These are phyloP conservation scores for Drosophila micromelanica DNA, from an alignment of 1,140 invertebrate species.

Conservation along the genomic window DNA sequence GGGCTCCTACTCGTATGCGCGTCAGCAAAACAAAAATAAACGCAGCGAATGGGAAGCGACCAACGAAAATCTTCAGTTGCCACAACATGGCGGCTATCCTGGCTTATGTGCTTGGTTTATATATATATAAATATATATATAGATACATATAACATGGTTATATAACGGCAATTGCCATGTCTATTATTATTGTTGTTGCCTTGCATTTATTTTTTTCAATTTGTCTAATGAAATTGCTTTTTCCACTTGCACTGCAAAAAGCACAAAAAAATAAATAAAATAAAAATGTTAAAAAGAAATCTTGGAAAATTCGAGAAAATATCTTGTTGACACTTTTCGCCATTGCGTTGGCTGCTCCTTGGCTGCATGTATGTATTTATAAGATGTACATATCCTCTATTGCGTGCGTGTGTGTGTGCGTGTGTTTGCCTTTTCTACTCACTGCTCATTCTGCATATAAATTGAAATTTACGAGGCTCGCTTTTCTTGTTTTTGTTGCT, in stretches of 20 bases:
- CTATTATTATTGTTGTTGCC: slow-evolving; percentile 38
- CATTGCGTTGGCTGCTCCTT: slow-evolving; percentile 28
- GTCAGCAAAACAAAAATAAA: slow-evolving; percentile 58
- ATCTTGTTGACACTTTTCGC: slow-evolving; percentile 79
- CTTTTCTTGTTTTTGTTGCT: slow-evolving; percentile 20
- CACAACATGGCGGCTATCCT: slow-evolving; percentile 72
- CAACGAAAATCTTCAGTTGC: slow-evolving; percentile 50
- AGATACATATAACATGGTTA: background rate
- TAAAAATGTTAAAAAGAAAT: slow-evolving; percentile 49
- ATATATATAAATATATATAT: slow-evolving; percentile 6
- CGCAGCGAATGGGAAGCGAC: slow-evolving; percentile 69
- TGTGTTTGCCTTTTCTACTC: slow-evolving; percentile 69
- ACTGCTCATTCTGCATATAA: slow-evolving; percentile 82
- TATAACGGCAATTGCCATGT: slow-evolving; percentile 19
- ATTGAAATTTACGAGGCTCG: slow-evolving; percentile 82
- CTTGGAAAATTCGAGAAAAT: slow-evolving; percentile 79
- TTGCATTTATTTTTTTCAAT: slow-evolving; percentile 84
- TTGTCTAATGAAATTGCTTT: slow-evolving; percentile 84
- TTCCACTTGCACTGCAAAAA: slow-evolving; percentile 66
- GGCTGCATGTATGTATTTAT: slow-evolving; percentile 22
- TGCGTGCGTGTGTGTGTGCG: slow-evolving; percentile 20
- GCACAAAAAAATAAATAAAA: slow-evolving; percentile 16
- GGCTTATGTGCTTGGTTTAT: slow-evolving; percentile 27
- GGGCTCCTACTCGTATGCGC: slow-evolving; percentile 70
- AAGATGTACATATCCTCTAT: background rate